Evolutionary conservation across 2,797 vertebrate species (phyloP), one percentile per base, ranked within the genome.

Genomic region (Sylvilagus floridanus): DNA sequence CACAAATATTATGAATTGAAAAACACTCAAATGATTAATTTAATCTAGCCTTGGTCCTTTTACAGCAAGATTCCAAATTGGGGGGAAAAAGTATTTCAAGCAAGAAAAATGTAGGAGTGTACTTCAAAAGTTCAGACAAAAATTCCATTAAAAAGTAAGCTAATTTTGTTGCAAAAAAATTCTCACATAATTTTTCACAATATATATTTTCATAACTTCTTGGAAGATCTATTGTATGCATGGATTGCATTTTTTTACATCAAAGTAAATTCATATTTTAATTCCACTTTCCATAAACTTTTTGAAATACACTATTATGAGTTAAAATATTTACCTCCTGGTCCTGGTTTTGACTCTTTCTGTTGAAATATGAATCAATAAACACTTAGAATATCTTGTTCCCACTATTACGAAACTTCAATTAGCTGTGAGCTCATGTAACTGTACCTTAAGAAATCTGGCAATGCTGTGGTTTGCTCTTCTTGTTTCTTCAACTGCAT

Each of bases 391-490:
- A 1, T 7, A 17, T 37, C 57, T 85, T 4, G 2, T 1, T 65
- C 60, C 24, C 26, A 7, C n/a, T 16, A 4, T 26, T 32, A 5
- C 0, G 11, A n/a, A 14, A 4, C 21, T 28, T 42, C 19, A 37
- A 52, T 0, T 62, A 60, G 65, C 2, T 16, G 16, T 4, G 37
- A 50, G 2, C n/a, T 66, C 19, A 2, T 16, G n/a, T 22, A 60
- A 78, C 6, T 93, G 84, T 97, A 99, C 99, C 99, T 99, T 99
- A 81, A 99, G 98, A 97, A 99, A 99, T 91, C 98, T 98, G 28
- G 99, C 99, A 78, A 99, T 97, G 0, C 99, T 99, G 89, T 98
- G 98, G 97, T 99, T 99, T 82, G 99, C 99, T 63, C 98, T 99
- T 91, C 98, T 99, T 0, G 99, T 99, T 97, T 99, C 99, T 86